Base-by-base conservation (phyloP, 2,797 vertebrate species). In the Amblyraja radiata region DNA sequence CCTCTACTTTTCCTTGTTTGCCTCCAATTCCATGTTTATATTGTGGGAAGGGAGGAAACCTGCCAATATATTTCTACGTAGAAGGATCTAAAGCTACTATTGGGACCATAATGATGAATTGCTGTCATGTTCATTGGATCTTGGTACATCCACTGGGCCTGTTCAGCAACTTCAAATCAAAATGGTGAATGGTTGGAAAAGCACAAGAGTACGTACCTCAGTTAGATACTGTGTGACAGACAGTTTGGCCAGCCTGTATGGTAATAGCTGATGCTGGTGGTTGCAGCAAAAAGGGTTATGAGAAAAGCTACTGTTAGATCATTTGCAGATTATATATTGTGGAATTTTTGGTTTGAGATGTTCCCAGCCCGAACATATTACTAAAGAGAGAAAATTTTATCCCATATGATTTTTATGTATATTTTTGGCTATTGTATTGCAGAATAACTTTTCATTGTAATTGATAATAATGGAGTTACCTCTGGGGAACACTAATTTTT, bases 61-160 rank as follows among this genome's bases (percentile, higher is more conserved):
- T 94, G 94, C 95, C 94, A 95, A 95, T 96, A 96, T 96, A 94
- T 94, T 95, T 94, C 93, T 63, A 58, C 95, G 95, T 96, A 95
- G 94, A 95, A 95, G 95, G 96, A 92, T 92, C 63, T 92, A 71
- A 54, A 92, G 11, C 71, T 92, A 92, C 58, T 58, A 92, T 71
- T 95, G 95, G 95, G 95, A 93, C 95, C 94, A 94, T 92, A 92
- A 92, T 92, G 90, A 92, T 92, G 90, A 92, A 92, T 74, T 92
- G 90, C 90, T 36, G 46, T 74, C 90, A 92, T 92, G 71, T 92
- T 92, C 90, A 92, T 39, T 92, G 90, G 90, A 92, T 92, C 71
- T 76, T 92, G 46, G 71, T 23, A 23, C 90, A 92, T 92, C 90
- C 90, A 92, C 25, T 92, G 90, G 90, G 36, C 90, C 90, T 74